Base-by-base conservation (phyloP, 2,888 invertebrate species). In the Agrenia bidenticulata region DNA sequence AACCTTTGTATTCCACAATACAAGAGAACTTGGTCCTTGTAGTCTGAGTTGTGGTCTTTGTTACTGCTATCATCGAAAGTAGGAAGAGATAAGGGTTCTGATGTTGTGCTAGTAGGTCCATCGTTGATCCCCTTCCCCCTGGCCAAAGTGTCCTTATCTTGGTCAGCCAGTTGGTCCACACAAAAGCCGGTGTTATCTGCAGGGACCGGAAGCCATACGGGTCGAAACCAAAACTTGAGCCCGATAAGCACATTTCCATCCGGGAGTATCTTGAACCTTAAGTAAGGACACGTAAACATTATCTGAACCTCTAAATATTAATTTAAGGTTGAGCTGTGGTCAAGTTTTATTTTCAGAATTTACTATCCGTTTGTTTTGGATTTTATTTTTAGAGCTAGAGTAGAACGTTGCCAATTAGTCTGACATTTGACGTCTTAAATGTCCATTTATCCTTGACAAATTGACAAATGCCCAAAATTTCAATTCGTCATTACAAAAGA, bases 201-300 rank as follows among this genome's bases (percentile, higher is more conserved):
- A 49, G 57, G 7, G 2, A 69, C 63, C 51, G 66, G 69, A 63
- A 72, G 62, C 72, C 72, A 72, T 5, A 72, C 69, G 26, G 72
- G 67, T 42, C 63, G 61, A 55, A 69, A 69, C 72, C 72, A 72
- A 61, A 69, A 72, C 51, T 72, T 72, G 2, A 72, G 64, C 2
- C 72, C 72, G 7, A 72, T 63, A 54, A 61, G 27, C 7, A 72
- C 69, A 1, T 45, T 50, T n/a, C 72, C 72, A 53, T 45, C 56
- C 17, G 51, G 53, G 19, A 69, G 21, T n/a, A 66, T 50, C 61
- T 65, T 67, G 50, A 72, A 72, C 69, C 72, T 72, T 15, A 13
- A 27, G 11, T 32, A 4, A 32, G 32, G 11, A 24, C n/a, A n/a
- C n/a, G n/a, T n/a, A n/a, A n/a, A n/a, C n/a, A n/a, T n/a, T n/a